A percentile compares a stretch with the other conserved stretches of the same genome.
Conservation (phyloP, 2,888 invertebrate species). For the Synanthedon andrenaeformis region DNA sequence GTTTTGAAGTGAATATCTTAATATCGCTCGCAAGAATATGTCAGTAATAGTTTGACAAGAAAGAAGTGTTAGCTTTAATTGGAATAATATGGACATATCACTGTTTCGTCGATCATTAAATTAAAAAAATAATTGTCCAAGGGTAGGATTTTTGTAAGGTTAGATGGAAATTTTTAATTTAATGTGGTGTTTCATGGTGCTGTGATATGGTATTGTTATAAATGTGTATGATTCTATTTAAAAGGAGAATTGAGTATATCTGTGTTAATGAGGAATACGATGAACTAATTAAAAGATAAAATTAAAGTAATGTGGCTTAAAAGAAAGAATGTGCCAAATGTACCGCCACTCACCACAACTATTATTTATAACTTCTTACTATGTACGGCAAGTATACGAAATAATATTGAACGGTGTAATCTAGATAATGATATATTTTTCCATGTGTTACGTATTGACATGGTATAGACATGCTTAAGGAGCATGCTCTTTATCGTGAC, state of each 20-base stretch:
- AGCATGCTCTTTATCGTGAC: no score
- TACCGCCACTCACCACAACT: slow-evolving; percentile 1
- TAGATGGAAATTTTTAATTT: slow-evolving; percentile 14
- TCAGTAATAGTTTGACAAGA: slow-evolving; percentile 18
- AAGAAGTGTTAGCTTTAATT: slow-evolving; percentile 37
- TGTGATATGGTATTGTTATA: slow-evolving; percentile 53
- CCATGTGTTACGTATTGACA: no score
- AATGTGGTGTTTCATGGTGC: slow-evolving; percentile 37
- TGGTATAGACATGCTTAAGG: no score
- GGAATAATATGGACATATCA: slow-evolving; percentile 48
- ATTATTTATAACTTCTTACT: no score
- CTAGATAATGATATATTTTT: no score
- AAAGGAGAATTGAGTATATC: background rate
- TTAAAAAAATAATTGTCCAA: slow-evolving; percentile 31
- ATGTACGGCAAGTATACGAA: no score
- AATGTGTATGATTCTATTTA: slow-evolving; percentile 9
- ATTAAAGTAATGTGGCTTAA: background rate
- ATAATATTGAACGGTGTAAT: no score
- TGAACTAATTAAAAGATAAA: background rate
- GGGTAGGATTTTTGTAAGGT: slow-evolving; percentile 19
- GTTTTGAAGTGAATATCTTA: slow-evolving; percentile 10
- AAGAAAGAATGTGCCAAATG: slow-evolving; percentile 19
- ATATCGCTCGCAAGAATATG: background rate
- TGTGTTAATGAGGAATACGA: background rate
- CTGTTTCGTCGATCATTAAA: slow-evolving; percentile 18